Conservation (phyloP, 2,113 vertebrate genomes). For the Atlantisia rogersi region DNA sequence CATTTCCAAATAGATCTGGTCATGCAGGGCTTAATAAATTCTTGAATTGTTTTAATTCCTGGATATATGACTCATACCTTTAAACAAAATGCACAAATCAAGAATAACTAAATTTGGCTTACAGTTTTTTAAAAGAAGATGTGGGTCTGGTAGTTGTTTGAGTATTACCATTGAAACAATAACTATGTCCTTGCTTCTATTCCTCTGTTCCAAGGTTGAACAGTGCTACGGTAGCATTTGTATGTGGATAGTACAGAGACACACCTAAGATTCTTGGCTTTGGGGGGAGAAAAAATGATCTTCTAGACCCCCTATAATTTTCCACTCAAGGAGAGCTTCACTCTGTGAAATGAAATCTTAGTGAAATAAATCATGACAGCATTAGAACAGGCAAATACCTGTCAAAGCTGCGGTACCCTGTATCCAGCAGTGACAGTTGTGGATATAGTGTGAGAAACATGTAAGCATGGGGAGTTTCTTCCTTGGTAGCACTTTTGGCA, state of each 20-base stretch:
- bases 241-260: not conserved
- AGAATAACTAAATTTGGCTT: not conserved
- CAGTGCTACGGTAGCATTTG: not conserved
- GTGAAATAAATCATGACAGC: not conserved
- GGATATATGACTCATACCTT: not conserved
- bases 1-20: not conserved
- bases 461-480: rapidly evolving
- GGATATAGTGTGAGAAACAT: not conserved
- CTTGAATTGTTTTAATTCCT: not conserved
- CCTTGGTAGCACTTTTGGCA: not conserved
- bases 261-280: not conserved
- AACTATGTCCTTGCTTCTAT: not conserved
- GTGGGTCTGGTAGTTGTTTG: not conserved
- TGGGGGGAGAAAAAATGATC: not conserved
- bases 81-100: not conserved
- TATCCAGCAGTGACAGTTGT: not conserved
- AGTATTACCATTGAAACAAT: not conserved
- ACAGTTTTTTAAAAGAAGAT: not conserved
- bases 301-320: not conserved
- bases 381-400: not conserved
- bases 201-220: not conserved
- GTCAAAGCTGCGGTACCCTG: not conserved
- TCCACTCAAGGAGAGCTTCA: not conserved
- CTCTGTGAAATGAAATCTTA: not conserved
- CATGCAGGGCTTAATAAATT: not conserved